Percentiles rank a stretch among this genome's conserved stretches.
Evolutionary conservation across 2,888 invertebrate genomes (phyloP).

Genomic region (Heliconius ismenius): DNA sequence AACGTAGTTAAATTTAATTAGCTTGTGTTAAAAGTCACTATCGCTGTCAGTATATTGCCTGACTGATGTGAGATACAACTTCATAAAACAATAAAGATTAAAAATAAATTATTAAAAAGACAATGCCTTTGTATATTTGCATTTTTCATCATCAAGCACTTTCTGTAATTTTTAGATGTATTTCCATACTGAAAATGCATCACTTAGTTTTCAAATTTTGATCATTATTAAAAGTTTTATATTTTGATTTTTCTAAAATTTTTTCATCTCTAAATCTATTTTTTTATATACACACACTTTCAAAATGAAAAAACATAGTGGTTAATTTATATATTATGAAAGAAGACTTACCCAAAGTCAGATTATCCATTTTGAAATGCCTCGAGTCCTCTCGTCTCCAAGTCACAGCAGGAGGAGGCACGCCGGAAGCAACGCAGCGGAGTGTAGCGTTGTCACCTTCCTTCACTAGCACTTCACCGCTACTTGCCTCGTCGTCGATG

Average conservation of each 20-base stretch:
- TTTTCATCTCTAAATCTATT: too few relatives aligned
- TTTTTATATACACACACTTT: too few relatives aligned
- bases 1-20: not conserved
- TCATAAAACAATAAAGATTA: not conserved
- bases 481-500: slow-evolving; percentile 88
- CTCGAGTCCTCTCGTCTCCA: slow-evolving; percentile 91
- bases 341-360: slow-evolving; percentile 62
- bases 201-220: too few relatives aligned
- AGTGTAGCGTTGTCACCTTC: slow-evolving; percentile 90
- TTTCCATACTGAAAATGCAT: too few relatives aligned
- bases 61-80: not conserved
- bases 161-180: too few relatives aligned
- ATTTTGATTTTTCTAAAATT: too few relatives aligned
- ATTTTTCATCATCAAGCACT: too few relatives aligned
- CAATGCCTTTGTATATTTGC: too few relatives aligned
- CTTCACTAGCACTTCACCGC: slow-evolving; percentile 87
- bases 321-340: too few relatives aligned
- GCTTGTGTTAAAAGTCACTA: not conserved
- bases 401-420: slow-evolving; percentile 88
- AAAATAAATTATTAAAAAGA: not conserved
- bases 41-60: not conserved
- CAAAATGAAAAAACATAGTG: too few relatives aligned
- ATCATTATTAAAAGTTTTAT: too few relatives aligned
- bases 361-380: slow-evolving; percentile 78
- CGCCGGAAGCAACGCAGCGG: slow-evolving; percentile 90